Evolutionary conservation across 2,888 invertebrate genomes (phyloP), one percentile per base, ranked within the genome.

Genomic region (Drosophila dives): DNA sequence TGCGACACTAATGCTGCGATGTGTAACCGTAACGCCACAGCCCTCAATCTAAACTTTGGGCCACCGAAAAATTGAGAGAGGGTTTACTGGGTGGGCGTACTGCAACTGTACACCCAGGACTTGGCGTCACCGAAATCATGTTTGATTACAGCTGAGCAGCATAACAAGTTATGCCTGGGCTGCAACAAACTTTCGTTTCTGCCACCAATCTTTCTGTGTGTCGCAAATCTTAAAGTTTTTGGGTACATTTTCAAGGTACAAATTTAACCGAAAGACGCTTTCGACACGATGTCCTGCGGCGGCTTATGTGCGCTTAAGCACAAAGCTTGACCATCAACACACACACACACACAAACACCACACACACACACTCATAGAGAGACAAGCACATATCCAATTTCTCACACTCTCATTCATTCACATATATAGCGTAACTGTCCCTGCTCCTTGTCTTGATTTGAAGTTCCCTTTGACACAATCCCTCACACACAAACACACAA

Each of bases 301-400:
- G 81, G 82, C 89, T 87, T 87, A 87, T 83, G 81, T 87, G 89
- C 88, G 89, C 84, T 90, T 90, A 83, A 83, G 89, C 72, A 64
- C 73, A 88, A 87, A 89, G 89, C 86, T 90, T 87, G 86, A 86
- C 90, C 85, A 66, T 50, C 38, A 45, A 69, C 48, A 60, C 71
- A 59, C 69, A 58, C 68, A 51, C 59, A 53, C 67, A 62, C 4
- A 26, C 26, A 26, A 4, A 26, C 26, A 26, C 38, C 62, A 64
- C 64, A 51, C 64, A 40, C 42, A 50, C 50, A 65, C 45, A 50
- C 50, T 64, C 42, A 36, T 20, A 64, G 51, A 51, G 61, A 63
- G 15, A 50, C 55, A 56, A 77, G 36, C 45, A 79, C 36, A 59
- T 61, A 64, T 34, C 32, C 69, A 36, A 65, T 51, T 32, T 38